phyloP scores from a whole-genome alignment of 2,113 vertebrate genomes.

The Thamnophis sirtalis region DNA sequence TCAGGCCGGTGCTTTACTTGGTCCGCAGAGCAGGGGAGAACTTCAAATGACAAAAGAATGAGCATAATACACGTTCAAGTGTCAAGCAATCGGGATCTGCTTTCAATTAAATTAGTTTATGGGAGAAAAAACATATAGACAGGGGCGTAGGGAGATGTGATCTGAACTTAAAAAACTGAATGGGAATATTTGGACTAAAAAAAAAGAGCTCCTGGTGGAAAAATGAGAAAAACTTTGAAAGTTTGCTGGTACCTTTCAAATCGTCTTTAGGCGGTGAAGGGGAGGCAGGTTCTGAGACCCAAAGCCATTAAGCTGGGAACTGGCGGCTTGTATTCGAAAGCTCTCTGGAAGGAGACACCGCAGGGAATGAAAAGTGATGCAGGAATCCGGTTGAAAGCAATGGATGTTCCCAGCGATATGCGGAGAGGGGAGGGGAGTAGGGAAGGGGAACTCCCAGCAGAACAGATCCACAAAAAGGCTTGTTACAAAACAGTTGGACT shows the following conservation, averaged over 20 bases:
- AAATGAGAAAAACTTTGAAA: not conserved
- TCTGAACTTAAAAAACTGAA: not conserved
- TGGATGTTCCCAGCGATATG: too few species aligned
- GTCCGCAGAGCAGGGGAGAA: not conserved
- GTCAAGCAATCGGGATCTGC: not conserved
- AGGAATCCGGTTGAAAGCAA: not conserved
- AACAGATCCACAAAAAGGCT: not conserved
- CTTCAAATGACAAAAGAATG: not conserved
- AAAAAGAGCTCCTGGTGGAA: too few species aligned
- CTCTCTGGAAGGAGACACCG: not conserved
- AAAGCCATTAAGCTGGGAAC: too few species aligned
- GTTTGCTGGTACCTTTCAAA: not conserved
- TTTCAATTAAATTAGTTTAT: not conserved
- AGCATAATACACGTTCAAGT: too few species aligned
- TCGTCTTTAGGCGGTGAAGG: not conserved
- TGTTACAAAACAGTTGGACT: not conserved
- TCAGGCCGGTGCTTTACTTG: not conserved
- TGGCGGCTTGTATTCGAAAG: not conserved
- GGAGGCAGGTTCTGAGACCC: not conserved
- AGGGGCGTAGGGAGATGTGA: too few species aligned
- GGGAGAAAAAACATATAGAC: not conserved
- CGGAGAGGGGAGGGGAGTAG: rapidly evolving
- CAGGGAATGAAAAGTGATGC: not conserved
- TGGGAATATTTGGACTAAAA: not conserved
- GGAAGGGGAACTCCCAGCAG: not conserved